Percentiles rank a stretch among this genome's conserved stretches.
These are phyloP conservation scores for Orthonyx spaldingii DNA, from an alignment of 2,113 vertebrate genomes.

Conservation along the genomic window DNA sequence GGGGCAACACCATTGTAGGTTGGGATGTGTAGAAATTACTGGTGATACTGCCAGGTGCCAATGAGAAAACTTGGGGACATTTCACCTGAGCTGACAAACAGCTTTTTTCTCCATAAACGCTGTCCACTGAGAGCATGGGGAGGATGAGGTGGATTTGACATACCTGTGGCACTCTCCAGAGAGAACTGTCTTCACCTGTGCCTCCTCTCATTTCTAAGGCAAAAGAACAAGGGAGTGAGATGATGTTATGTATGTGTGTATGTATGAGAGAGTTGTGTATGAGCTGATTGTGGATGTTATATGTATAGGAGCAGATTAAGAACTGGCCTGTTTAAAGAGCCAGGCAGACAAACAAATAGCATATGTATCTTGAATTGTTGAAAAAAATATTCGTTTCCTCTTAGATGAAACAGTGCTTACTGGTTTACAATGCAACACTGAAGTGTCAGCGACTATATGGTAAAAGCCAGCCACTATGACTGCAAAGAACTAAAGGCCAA, in stretches of 20 bases:
- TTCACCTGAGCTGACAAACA: not conserved
- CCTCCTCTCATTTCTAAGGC: not conserved
- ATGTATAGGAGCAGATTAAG: not conserved
- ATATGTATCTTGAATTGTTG: not conserved
- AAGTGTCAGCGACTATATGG: not conserved
- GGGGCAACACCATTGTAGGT: not conserved
- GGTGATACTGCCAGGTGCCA: not conserved
- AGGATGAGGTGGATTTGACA: not conserved
- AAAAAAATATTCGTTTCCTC: not conserved
- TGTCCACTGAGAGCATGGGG: not conserved
- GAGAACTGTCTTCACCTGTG: not conserved
- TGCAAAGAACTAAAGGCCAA: not conserved
- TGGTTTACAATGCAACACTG: not conserved
- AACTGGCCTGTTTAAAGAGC: not conserved
- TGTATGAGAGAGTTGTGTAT: rapidly evolving
- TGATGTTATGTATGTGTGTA: rapidly evolving
- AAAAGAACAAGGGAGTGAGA: too few species aligned
- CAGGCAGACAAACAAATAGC: not conserved
- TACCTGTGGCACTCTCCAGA: too few species aligned
- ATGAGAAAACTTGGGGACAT: not conserved
- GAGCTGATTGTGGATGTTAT: not conserved
- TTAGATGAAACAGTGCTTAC: not conserved
- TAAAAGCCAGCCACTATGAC: not conserved
- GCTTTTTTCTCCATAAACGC: not conserved
- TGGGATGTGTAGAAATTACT: not conserved